Evolutionary conservation across 2,113 vertebrate genomes (phyloP), one percentile per base, ranked within the genome.

Genomic region (Lophius piscatorius): DNA sequence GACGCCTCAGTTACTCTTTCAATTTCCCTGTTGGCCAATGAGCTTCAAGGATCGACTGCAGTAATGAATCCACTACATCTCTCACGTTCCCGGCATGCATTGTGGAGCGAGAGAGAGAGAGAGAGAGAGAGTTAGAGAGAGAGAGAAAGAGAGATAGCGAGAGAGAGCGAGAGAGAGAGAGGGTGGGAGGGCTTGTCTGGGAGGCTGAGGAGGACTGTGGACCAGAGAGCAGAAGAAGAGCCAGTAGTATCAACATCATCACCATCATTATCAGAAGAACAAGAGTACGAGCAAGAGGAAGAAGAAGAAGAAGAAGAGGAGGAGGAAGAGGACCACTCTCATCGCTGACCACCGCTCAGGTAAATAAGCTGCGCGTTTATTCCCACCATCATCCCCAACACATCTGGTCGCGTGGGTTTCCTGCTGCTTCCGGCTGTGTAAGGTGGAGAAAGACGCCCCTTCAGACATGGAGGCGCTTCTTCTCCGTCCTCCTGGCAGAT

Each of bases 41-140:
- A 57, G 74, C 56, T 14, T 9, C 0, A 13, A 9, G 51, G 31
- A 58, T 12, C 11, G 45, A 74, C 79, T 79, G 81, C 79, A 31
- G 70, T 77, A 70, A 79, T 73, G 40, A 69, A 59, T 23, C 14
- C 56, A 21, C 46, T 23, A 62, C 70, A 73, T 39, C 66, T 69
- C 55, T 75, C 68, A 44, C 44, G 67, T 88, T 90, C 91, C 87
- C 91, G 73, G 79, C 86, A 90, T 91, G 90, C 90, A 87, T 78
- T 85, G 88, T 75, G 67, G 56, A 36, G 17, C 26, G 29, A 50
- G 48, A 36, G 18, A 65, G 61, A 60, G 39, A 38, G 24, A 51
- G 65, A 48, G 63, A 55, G 70, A 14, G 54, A 16, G 40, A 52
- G 58, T 10, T 33, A 66, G 57, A 26, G 63, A 40, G 46, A 21